A percentile compares a stretch with the other conserved stretches of the same genome.
These are phyloP conservation scores for Hylia prasina DNA, from an alignment of 2,113 vertebrate genomes.

Conservation along the genomic window DNA sequence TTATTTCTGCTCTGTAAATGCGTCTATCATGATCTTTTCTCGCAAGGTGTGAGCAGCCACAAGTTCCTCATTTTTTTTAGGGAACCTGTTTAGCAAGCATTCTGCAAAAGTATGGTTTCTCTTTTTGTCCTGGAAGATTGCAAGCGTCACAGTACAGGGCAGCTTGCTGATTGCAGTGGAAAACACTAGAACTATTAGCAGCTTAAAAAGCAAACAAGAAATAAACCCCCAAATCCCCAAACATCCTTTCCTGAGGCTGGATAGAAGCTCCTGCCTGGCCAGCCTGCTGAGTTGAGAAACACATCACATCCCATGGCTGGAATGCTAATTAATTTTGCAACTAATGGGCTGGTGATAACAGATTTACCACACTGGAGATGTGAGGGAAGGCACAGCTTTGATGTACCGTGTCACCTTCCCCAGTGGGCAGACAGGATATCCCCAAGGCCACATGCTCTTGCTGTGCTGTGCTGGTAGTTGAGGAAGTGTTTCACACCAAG, in stretches of 20 bases:
- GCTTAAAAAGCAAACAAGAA: neutral
- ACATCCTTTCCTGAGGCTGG: neutral
- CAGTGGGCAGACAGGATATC: neutral
- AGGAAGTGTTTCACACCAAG: constrained; percentile 21
- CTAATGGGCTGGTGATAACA: neutral
- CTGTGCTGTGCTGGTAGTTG: neutral
- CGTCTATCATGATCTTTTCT: neutral
- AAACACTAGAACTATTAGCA: neutral
- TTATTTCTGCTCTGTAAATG: constrained; percentile 2
- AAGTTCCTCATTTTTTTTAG: neutral
- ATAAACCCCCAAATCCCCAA: neutral
- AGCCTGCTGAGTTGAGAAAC: neutral
- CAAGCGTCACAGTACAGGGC: neutral
- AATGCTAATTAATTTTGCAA: constrained; percentile 26
- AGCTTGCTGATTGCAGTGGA: neutral
- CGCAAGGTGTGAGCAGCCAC: neutral
- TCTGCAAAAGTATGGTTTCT: neutral
- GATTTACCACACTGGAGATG: neutral
- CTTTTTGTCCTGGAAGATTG: neutral
- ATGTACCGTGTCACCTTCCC: neutral
- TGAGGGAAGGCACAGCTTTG: neutral
- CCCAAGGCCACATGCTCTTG: neutral
- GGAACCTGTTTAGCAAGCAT: neutral
- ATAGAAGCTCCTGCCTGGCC: neutral
- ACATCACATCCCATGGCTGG: neutral